Evolutionary conservation across 2,797 vertebrate species (phyloP).

Genomic region (Sebastes reedi): DNA sequence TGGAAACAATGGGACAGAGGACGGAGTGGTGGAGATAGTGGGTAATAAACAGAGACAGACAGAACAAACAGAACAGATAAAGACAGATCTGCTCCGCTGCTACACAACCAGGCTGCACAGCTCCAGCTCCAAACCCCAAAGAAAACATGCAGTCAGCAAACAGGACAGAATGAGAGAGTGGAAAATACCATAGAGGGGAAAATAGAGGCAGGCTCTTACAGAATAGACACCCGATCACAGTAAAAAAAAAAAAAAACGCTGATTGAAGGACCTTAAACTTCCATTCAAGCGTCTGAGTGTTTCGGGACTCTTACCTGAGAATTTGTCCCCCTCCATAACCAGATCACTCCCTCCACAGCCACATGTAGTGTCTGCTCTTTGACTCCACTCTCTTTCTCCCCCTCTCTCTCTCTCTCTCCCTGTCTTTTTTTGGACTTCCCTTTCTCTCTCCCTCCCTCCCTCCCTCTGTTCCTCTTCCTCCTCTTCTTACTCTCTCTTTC

Average conservation of each 20-base stretch:
- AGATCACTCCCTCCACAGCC: slow-evolving; percentile 78
- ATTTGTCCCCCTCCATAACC: slow-evolving; percentile 86
- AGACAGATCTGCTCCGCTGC: slow-evolving; percentile 48
- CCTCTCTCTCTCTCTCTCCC: slow-evolving; percentile 31
- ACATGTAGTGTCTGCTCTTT: slow-evolving; percentile 79
- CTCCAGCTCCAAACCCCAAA: slow-evolving; percentile 67
- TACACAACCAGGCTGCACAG: slow-evolving; percentile 46
- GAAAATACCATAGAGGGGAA: slow-evolving; percentile 76
- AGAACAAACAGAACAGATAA: slow-evolving; percentile 36
- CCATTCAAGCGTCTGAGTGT: slow-evolving; percentile 20
- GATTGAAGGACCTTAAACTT: slow-evolving; percentile 15
- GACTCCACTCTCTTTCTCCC: slow-evolving; percentile 55
- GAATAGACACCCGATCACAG: slow-evolving; percentile 43
- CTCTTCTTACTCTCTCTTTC: slow-evolving; percentile 53
- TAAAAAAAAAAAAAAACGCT: neutral
- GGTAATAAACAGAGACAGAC: slow-evolving; percentile 13
- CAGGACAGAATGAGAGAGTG: slow-evolving; percentile 77
- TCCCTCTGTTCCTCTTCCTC: slow-evolving; percentile 58
- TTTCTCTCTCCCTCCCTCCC: slow-evolving; percentile 58
- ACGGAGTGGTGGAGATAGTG: neutral
- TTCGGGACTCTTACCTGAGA: slow-evolving; percentile 81
- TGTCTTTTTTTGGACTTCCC: slow-evolving; percentile 81
- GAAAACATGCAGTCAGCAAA: slow-evolving; percentile 80
- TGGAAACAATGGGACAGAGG: slow-evolving; percentile 22
- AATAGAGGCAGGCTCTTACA: slow-evolving; percentile 46